Evolutionary conservation across 2,888 invertebrate genomes (phyloP).

Genomic region (Agrochola litura): DNA sequence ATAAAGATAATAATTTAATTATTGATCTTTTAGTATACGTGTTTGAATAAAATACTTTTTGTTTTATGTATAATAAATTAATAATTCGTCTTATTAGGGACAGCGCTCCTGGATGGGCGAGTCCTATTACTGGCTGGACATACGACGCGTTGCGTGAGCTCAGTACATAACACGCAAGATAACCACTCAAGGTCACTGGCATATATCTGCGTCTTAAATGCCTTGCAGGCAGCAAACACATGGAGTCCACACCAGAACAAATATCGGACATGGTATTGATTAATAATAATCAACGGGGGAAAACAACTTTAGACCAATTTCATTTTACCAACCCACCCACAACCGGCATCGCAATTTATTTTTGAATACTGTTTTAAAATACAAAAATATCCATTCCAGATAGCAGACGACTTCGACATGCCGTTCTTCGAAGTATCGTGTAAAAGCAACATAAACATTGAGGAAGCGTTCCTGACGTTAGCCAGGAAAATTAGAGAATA

Average conservation of each 20-base stretch:
- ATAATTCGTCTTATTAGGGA: no score
- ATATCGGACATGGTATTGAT: not conserved
- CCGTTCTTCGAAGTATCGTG: constrained; percentile 97
- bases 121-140: no score
- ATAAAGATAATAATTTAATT: no score
- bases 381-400: constrained; percentile 86
- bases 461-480: constrained; percentile 95
- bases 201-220: not conserved
- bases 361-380: not conserved
- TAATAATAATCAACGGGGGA: not conserved
- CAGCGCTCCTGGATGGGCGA: no score
- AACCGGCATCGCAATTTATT: no score
- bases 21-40: no score
- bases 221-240: not conserved
- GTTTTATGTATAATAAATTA: no score
- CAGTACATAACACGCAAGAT: no score
- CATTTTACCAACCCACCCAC: not conserved
- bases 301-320: not conserved
- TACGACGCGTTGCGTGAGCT: no score
- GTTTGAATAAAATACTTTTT: no score
- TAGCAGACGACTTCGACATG: constrained; percentile 96
- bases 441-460: constrained; percentile 96
- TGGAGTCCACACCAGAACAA: not conserved
- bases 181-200: no score
- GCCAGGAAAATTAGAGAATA: constrained; percentile 96